A percentile compares a stretch with the other conserved stretches of the same genome.
Conservation (phyloP, 2,113 vertebrate genomes). For the Trinectes maculatus region DNA sequence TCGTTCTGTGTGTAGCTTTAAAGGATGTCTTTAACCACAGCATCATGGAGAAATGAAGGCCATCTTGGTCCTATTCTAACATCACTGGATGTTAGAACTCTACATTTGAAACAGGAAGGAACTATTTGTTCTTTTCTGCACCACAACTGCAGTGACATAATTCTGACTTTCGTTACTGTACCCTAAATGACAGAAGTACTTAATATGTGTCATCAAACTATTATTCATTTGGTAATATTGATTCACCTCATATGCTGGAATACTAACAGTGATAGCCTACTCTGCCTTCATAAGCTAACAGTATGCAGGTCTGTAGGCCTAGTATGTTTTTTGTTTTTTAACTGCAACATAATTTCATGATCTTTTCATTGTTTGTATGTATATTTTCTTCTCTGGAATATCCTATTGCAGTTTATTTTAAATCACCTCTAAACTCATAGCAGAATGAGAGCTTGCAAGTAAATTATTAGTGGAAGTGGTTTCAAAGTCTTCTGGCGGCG, state of each 20-base stretch:
- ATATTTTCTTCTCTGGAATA: neutral
- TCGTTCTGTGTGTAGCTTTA: neutral
- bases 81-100: too few species aligned
- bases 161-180: too few species aligned
- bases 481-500: conserved; percentile 41
- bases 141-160: neutral
- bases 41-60: neutral
- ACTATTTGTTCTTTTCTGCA: too few species aligned
- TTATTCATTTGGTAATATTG: too few species aligned
- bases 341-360: neutral
- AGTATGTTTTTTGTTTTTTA: neutral
- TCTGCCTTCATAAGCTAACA: too few species aligned
- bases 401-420: neutral
- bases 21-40: neutral
- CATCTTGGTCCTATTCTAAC: too few species aligned
- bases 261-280: too few species aligned
- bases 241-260: too few species aligned
- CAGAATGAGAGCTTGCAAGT: neutral
- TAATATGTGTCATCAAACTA: neutral
- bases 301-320: neutral
- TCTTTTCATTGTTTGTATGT: too few species aligned
- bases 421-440: neutral
- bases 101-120: too few species aligned
- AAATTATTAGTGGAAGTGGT: conserved; percentile 33
- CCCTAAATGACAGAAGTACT: neutral